phyloP scores from a whole-genome alignment of 2,888 invertebrate genomes.

The Arrhopalites spinosus region DNA sequence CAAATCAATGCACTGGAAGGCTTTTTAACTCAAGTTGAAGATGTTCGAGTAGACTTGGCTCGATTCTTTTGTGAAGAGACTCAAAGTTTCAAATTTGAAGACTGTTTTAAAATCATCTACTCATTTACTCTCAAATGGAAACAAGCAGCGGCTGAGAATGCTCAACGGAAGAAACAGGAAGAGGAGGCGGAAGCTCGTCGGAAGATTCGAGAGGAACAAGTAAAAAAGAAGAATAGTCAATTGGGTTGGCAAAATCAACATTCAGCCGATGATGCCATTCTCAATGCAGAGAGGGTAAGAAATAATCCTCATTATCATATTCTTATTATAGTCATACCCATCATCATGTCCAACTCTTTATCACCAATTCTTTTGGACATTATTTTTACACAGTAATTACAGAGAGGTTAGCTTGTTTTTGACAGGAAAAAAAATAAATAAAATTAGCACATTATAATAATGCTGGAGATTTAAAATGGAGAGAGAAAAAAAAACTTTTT shows the following conservation, averaged over 20 bases:
- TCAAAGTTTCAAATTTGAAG: constrained; percentile 86
- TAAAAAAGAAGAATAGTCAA: constrained; percentile 53
- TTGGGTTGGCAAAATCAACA: constrained; percentile 56
- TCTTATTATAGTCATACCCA: not conserved
- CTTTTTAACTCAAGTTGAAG: constrained; percentile 81
- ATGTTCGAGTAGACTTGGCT: constrained; percentile 76
- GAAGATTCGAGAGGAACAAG: constrained; percentile 72
- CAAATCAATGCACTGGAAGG: constrained; percentile 77
- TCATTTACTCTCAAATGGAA: constrained; percentile 86
- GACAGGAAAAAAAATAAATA: not conserved
- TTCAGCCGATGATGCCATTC: constrained; percentile 40
- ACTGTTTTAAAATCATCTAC: constrained; percentile 88
- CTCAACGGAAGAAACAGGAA: constrained; percentile 78
- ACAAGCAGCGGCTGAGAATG: constrained; percentile 83
- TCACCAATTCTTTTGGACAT: not conserved
- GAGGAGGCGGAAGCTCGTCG: constrained; percentile 81
- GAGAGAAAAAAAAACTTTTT: too few species aligned
- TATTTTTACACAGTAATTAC: too few species aligned
- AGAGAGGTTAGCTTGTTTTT: too few species aligned
- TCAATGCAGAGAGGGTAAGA: constrained; percentile 46
- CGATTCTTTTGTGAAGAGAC: constrained; percentile 95
- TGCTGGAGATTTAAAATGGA: not conserved
- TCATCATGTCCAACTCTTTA: not conserved
- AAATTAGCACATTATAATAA: not conserved
- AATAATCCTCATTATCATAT: not conserved